Conservation (phyloP, 2,113 vertebrate genomes). For the Halcyon senegalensis region DNA sequence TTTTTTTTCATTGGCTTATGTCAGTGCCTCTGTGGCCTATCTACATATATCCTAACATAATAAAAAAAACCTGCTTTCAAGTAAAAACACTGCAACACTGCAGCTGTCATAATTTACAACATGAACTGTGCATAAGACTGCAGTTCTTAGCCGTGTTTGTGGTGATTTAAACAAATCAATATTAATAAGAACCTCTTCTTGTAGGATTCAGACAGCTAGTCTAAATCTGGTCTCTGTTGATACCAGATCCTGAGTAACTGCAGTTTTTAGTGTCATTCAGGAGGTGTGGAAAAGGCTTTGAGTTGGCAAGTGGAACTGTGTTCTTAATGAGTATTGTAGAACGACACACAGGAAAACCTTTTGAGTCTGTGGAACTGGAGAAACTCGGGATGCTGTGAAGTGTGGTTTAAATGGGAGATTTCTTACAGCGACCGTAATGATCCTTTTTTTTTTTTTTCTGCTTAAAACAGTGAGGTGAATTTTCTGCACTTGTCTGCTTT, state of each 20-base stretch:
- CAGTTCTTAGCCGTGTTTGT: neutral
- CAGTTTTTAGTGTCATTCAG: neutral
- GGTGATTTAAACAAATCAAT: neutral
- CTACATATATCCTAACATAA: neutral
- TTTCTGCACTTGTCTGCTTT: neutral
- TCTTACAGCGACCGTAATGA: neutral
- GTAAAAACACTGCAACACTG: neutral
- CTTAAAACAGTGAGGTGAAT: neutral
- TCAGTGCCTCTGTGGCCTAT: neutral
- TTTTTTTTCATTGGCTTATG: neutral
- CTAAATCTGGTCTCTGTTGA: neutral
- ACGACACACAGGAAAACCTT: neutral
- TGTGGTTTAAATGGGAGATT: neutral
- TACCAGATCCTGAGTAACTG: neutral
- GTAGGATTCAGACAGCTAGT: neutral
- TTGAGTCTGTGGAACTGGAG: neutral
- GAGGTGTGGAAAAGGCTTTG: neutral
- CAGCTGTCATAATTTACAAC: neutral
- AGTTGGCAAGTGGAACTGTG: neutral
- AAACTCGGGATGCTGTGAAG: neutral
- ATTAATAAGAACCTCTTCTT: neutral
- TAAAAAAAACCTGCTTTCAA: neutral
- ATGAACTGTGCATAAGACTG: neutral
- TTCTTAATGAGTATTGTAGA: neutral
- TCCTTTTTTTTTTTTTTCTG: neutral